Base-by-base conservation (phyloP, 1,140 invertebrate species). In the Diuraphis noxia region DNA sequence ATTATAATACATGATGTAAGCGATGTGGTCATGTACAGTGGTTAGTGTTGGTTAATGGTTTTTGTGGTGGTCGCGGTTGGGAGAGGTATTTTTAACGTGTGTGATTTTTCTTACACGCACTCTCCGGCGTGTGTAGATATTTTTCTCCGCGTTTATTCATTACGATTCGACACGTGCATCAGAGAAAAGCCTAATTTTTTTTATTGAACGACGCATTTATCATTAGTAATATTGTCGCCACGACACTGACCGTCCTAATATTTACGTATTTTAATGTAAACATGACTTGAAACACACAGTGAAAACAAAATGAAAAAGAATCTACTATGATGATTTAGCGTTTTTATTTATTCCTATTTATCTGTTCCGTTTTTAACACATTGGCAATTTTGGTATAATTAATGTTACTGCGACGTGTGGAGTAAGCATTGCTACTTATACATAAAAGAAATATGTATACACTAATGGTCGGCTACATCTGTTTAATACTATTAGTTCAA, bases 181-280 rank as follows among this genome's bases (percentile, higher is more conserved):
- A 0, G 23, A 81, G 38, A 81, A 81, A 81, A 81, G 23, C 38
- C 4, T 40, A 25, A 81, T 38, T 81, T 81, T 81, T 81, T 6
- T 40, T 81, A 30, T 40, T 40, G 5, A 36, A 19, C 72, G 2
- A 21, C 19, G 34, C 8, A 21, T 36, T 79, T 79, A 23, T 36
- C 21, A 17, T 72, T 79, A 36, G n/a, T n/a, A n/a, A n/a, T n/a
- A 79, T 36, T 23, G 34, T 79, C 34, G 30, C 34, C 34, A 23
- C 34, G 19, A 36, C 21, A 21, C 2, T 36, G 17, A 79, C 34
- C 72, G 17, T 13, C 34, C 19, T 63, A 63, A 63, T 63, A 63
- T 77, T 81, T 84, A n/a, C 82, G 25, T 30, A 84, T 41, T 13
- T 84, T 10, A 43, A 81, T 81, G 79, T 81, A 84, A 84, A 84